Conservation (phyloP, 2,888 invertebrate genomes). For the Drosophila imparisetae region DNA sequence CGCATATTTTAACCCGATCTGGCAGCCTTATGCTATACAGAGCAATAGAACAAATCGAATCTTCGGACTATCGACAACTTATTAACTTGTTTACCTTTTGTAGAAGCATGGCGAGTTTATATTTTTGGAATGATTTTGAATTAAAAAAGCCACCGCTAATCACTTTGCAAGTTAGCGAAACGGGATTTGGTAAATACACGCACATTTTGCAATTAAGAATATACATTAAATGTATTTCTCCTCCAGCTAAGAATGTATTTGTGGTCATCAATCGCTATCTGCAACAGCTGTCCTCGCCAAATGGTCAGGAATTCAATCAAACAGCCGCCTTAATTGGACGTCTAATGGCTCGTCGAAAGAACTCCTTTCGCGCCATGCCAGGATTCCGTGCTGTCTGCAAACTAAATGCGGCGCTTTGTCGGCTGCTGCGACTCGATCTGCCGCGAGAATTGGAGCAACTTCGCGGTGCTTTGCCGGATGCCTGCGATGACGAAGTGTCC, state of each 20-base stretch:
- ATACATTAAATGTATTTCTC: not conserved
- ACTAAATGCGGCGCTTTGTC: slow-evolving; percentile 80
- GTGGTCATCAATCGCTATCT: slow-evolving; percentile 59
- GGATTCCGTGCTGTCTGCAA: slow-evolving; percentile 82
- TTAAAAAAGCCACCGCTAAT: slow-evolving; percentile 81
- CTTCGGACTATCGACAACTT: slow-evolving; percentile 2
- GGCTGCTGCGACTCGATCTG: slow-evolving; percentile 78
- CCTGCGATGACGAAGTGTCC: slow-evolving; percentile 45
- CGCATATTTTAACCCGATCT: not conserved
- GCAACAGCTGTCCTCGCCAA: slow-evolving; percentile 42
- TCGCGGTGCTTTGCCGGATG: slow-evolving; percentile 76
- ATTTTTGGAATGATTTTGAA: slow-evolving; percentile 81
- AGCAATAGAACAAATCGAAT: not conserved
- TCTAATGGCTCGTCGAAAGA: slow-evolving; percentile 82
- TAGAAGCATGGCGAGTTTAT: slow-evolving; percentile 62
- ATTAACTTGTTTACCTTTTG: slow-evolving; percentile 30
- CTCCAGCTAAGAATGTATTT: slow-evolving; percentile 68
- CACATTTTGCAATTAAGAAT: not conserved
- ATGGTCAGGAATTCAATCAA: slow-evolving; percentile 67
- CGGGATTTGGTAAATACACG: slow-evolving; percentile 67
- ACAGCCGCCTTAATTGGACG: slow-evolving; percentile 82
- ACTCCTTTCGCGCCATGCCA: slow-evolving; percentile 81
- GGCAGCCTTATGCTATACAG: slow-evolving; percentile 14
- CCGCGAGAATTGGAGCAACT: slow-evolving; percentile 75
- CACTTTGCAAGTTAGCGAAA: slow-evolving; percentile 64